A percentile compares a stretch with the other conserved stretches of the same genome.
These are phyloP conservation scores for Palloptera scutellata DNA, from an alignment of 2,888 invertebrate species.

Conservation along the genomic window DNA sequence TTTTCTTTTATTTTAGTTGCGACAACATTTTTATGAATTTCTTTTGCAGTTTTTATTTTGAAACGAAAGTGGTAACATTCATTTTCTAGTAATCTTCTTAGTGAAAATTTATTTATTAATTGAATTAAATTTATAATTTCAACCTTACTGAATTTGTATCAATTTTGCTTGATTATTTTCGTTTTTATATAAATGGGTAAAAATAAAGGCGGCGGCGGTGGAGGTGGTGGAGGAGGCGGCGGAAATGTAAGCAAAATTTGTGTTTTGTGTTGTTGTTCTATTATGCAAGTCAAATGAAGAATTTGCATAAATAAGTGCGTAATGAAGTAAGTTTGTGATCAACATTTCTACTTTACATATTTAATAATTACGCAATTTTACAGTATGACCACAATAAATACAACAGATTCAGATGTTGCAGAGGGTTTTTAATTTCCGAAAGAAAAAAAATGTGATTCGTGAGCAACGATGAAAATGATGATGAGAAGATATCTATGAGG, in stretches of 20 bases:
- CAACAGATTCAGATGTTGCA: no score
- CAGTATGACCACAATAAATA: no score
- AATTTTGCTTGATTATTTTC: background rate
- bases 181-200: conserved; percentile 51
- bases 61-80: conserved; percentile 21
- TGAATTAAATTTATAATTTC: background rate
- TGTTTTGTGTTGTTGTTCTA: conserved; percentile 37
- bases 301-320: no score
- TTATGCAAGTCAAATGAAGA: conserved; percentile 51
- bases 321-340: no score
- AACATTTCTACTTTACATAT: no score
- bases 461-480: no score
- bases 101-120: background rate
- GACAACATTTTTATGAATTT: conserved; percentile 39
- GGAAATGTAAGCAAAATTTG: conserved; percentile 61
- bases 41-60: conserved; percentile 37
- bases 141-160: background rate
- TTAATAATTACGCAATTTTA: no score
- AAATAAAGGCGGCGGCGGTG: conserved; percentile 54
- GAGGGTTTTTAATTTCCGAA: no score
- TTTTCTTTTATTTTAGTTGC: conserved; percentile 20
- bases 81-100: background rate
- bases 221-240: conserved; percentile 51
- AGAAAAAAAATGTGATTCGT: no score
- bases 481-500: no score